Percentiles rank a stretch among this genome's conserved stretches.
These are phyloP conservation scores for Barnardius zonarius DNA, from an alignment of 2,113 vertebrate species.

Conservation along the genomic window DNA sequence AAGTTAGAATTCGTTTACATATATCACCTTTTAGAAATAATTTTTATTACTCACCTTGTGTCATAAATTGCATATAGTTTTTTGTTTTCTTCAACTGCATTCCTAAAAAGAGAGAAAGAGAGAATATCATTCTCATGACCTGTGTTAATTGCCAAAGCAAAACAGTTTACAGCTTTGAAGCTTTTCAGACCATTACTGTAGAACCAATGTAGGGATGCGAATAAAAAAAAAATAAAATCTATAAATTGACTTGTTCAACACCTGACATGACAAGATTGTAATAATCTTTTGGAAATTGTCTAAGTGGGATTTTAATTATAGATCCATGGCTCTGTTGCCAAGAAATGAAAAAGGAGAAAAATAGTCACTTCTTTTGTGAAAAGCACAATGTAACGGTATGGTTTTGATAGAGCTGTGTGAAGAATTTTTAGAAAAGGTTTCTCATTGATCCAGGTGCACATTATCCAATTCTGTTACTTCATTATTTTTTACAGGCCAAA, in stretches of 20 bases:
- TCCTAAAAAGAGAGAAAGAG: constrained; percentile 81
- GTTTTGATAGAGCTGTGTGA: background rate
- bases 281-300: constrained; percentile 25
- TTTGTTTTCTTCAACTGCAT: constrained; percentile 90
- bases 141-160: background rate
- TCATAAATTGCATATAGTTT: constrained; percentile 92
- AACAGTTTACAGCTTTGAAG: background rate
- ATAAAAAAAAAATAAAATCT: background rate
- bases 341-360: constrained; percentile 34
- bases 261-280: constrained; percentile 24
- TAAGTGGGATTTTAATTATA: constrained; percentile 54
- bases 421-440: background rate
- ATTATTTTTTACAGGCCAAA: background rate
- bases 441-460: background rate
- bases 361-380: constrained; percentile 18
- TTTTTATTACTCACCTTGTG: constrained; percentile 81
- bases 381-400: background rate
- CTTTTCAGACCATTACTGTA: background rate
- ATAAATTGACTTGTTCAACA: constrained; percentile 27
- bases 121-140: background rate
- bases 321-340: constrained; percentile 25
- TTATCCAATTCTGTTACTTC: background rate
- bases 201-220: background rate
- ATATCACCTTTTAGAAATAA: background rate
- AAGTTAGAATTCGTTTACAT: background rate